Base-by-base conservation (phyloP, 2,888 invertebrate species). In the Drosophila nigritarsus region DNA sequence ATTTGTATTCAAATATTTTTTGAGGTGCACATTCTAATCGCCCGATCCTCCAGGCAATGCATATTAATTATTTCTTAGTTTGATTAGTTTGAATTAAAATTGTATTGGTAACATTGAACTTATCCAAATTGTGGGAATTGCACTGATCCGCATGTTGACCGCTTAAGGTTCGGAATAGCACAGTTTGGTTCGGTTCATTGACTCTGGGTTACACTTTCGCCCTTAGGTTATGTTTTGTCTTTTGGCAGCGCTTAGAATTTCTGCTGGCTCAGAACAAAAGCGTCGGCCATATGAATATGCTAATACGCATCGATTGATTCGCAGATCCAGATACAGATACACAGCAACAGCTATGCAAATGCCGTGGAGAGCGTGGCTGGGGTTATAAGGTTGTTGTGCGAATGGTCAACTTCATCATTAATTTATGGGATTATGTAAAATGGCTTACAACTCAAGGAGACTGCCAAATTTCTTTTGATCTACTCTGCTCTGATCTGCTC, bases 401-500 rank as follows among this genome's bases (percentile, higher is more conserved):
- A 34, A 49, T 70, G 77, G 79, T 81, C 83, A 81, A 69, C 69
- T 29, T 27, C 54, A 20, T n/a, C 45, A n/a, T 87, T 78, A 88
- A 88, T 87, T 87, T 86, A 87, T 87, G 83, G 78, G 66, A 69
- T 75, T 88, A 87, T 88, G 88, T 75, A 65, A 88, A 87, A 71
- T 72, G 58, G 48, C 5, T 83, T 83, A 86, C 86, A 88, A 62
- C 72, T 20, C 1, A 55, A 38, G 56, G 40, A 18, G n/a, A 20
- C 34, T 30, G 29, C 34, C 48, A 32, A 32, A 48, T 62, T 64
- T 63, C 48, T 55, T 50, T 27, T 54, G 32, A 49, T 29, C 54
- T 36, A 20, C 32, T 49, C 29, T 38, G 56, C 27, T 61, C 65
- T 13, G 42, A 49, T 50, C 36, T 48, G 13, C 20, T 53, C 7